These are phyloP conservation scores for Ancistrus triradiatus DNA, from an alignment of 2,113 vertebrate genomes.

Conservation along the genomic window DNA sequence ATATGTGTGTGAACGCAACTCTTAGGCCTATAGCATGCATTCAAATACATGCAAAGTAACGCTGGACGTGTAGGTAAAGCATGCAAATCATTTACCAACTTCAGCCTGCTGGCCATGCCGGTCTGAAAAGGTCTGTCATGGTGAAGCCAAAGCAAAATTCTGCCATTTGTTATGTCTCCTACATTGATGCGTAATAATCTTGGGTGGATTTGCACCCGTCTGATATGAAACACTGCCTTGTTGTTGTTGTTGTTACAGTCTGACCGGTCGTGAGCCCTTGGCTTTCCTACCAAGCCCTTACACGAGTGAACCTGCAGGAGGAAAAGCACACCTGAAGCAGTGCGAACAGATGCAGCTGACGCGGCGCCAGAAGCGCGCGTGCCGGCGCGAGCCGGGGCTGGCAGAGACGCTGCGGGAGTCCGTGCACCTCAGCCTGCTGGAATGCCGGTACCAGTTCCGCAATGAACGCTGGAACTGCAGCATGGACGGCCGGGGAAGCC, in stretches of 20 bases:
- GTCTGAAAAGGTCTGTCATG: too few species aligned
- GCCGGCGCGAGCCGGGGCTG: conserved; percentile 87
- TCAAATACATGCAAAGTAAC: conserved; percentile 20
- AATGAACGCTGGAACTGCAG: conserved; percentile 98
- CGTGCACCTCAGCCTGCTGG: conserved; percentile 82
- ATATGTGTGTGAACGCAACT: background rate
- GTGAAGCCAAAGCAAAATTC: too few species aligned
- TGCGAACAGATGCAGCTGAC: conserved; percentile 90
- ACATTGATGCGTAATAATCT: too few species aligned
- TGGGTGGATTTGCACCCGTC: too few species aligned
- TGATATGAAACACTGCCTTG: too few species aligned
- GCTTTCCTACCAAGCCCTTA: conserved; percentile 77
- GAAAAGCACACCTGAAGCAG: conserved; percentile 85
- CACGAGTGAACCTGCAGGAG: conserved; percentile 64
- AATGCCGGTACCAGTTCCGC: conserved; percentile 92
- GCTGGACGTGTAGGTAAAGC: background rate
- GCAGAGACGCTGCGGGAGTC: conserved; percentile 90
- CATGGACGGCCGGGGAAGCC: conserved; percentile 85
- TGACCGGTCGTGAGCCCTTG: conserved; percentile 89
- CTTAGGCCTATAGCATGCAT: conserved; percentile 3
- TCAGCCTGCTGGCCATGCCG: too few species aligned
- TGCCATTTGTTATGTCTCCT: too few species aligned
- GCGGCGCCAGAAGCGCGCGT: conserved; percentile 85
- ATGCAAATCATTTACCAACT: conserved; percentile 10
- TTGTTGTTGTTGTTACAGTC: conserved; percentile 54